Conservation (phyloP, 1,140 invertebrate species). For the Doryteuthis pealeii region DNA sequence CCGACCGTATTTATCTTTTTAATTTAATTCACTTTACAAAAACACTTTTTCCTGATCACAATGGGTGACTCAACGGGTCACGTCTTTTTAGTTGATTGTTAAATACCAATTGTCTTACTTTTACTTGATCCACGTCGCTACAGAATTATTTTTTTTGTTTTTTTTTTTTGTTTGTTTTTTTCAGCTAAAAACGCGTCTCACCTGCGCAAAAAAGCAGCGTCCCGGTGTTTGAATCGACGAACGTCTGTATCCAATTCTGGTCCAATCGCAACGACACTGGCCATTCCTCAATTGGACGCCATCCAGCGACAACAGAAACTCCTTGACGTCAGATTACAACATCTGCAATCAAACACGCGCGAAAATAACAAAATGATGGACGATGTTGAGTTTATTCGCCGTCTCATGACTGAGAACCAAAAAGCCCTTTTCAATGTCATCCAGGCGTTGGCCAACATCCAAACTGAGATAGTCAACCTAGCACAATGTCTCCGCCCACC, state of each 20-base stretch:
- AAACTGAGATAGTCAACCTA: constrained; percentile 54
- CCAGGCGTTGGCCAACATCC: constrained; percentile 55
- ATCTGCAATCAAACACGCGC: constrained; percentile 55
- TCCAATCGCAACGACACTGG: constrained; percentile 53
- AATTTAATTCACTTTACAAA: too few species aligned
- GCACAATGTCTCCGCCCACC: constrained; percentile 49
- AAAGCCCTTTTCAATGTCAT: constrained; percentile 58
- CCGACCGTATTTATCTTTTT: too few species aligned
- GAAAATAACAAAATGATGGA: constrained; percentile 54
- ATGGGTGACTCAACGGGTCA: too few species aligned
- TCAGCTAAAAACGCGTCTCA: not conserved
- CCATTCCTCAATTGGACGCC: constrained; percentile 58
- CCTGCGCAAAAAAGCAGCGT: constrained; percentile 26
- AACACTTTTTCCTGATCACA: too few species aligned
- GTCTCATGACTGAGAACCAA: constrained; percentile 58
- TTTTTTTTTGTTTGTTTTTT: not conserved
- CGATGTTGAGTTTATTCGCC: constrained; percentile 56
- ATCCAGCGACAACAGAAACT: constrained; percentile 58
- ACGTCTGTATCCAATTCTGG: constrained; percentile 37
- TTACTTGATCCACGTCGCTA: too few species aligned
- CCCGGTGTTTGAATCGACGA: constrained; percentile 30
- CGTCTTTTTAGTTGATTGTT: too few species aligned
- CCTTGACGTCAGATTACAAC: constrained; percentile 57
- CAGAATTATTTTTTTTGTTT: too few species aligned
- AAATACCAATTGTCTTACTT: too few species aligned